These are phyloP conservation scores for Brachionus asplanchnoidis DNA, from an alignment of 1,140 invertebrate species.

Conservation along the genomic window DNA sequence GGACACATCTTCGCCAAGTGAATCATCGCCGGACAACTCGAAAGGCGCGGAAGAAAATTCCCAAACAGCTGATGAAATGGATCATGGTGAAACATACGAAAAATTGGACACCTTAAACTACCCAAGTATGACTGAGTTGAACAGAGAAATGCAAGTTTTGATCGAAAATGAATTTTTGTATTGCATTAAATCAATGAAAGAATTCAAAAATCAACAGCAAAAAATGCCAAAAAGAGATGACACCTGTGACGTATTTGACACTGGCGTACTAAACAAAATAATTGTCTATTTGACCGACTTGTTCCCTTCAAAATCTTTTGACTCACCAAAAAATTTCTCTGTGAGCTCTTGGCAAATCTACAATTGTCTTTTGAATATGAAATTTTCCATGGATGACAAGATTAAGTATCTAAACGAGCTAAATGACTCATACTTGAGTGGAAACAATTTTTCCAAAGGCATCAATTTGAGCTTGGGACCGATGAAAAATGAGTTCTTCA, in stretches of 20 bases:
- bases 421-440: background rate
- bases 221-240: background rate
- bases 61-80: background rate
- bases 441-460: background rate
- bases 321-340: background rate
- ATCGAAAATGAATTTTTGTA: slow-evolving; percentile 36
- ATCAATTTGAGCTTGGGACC: background rate
- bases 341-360: slow-evolving; percentile 34
- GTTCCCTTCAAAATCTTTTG: background rate
- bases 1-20: background rate
- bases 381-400: slow-evolving; percentile 38
- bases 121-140: background rate
- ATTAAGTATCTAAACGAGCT: slow-evolving; percentile 32
- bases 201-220: background rate
- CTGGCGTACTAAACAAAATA: background rate
- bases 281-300: slow-evolving; percentile 7
- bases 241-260: background rate
- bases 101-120: background rate
- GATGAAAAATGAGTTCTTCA: slow-evolving; percentile 33
- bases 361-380: slow-evolving; percentile 37
- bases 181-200: slow-evolving; percentile 24
- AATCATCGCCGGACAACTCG: background rate
- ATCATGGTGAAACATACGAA: background rate
- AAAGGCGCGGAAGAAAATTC: background rate
- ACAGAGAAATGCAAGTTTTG: background rate